Evolutionary conservation across 2,888 invertebrate species (phyloP).

Genomic region (Crocallis elinguaria): DNA sequence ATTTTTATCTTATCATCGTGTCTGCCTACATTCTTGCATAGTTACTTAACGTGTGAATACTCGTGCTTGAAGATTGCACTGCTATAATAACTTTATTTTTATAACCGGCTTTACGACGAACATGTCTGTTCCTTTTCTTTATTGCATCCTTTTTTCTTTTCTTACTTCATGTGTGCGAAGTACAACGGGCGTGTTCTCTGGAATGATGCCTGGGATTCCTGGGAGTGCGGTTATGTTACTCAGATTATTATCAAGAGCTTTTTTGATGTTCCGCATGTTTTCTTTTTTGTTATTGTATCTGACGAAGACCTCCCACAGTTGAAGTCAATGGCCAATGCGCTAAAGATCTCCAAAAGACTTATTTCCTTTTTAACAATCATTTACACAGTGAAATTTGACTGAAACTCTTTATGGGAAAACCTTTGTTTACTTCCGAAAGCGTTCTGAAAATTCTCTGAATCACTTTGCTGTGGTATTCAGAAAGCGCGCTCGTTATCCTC

Average conservation of each 20-base stretch:
- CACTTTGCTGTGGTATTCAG: constrained; percentile 25
- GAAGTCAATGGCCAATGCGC: neutral
- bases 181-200: constrained; percentile 41
- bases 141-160: constrained; percentile 42
- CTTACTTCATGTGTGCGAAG: constrained; percentile 46
- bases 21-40: constrained; percentile 27
- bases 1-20: constrained; percentile 55
- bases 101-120: constrained; percentile 50
- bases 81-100: constrained; percentile 58
- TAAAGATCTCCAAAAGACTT: neutral
- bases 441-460: constrained; percentile 15
- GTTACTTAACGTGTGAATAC: constrained; percentile 34
- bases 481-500: constrained; percentile 44
- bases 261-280: constrained; percentile 10
- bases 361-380: neutral
- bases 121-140: constrained; percentile 32
- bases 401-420: constrained; percentile 1
- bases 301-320: too few species aligned
- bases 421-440: constrained; percentile 11
- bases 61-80: constrained; percentile 33
- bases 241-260: constrained; percentile 20
- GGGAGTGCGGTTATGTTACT: constrained; percentile 25
- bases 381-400: neutral
- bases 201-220: constrained; percentile 35
- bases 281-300: neutral